Evolutionary conservation across 1,140 invertebrate genomes (phyloP).

Genomic region (Aphelenchoides besseyi): DNA sequence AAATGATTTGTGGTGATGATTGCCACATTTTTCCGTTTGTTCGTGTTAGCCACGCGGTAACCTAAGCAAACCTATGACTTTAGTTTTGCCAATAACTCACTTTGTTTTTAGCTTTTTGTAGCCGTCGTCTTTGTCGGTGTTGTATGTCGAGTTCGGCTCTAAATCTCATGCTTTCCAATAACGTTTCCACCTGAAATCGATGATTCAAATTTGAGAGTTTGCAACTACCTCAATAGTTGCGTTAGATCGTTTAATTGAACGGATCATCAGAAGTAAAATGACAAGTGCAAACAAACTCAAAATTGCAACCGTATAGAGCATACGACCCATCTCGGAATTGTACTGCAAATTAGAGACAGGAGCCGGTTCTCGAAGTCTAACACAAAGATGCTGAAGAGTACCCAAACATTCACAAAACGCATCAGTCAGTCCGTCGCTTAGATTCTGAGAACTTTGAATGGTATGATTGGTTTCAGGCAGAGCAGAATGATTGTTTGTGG

Average conservation of each 20-base stretch:
- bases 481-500: no score
- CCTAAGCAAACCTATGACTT: no score
- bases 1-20: slow-evolving; percentile 21
- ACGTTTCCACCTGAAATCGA: no score
- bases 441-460: neutral
- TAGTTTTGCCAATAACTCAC: no score
- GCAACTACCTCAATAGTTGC: no score
- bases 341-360: slow-evolving; percentile 9
- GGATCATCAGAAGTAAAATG: slow-evolving; percentile 21
- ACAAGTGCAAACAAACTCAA: slow-evolving; percentile 10
- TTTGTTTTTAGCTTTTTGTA: slow-evolving; percentile 27
- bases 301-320: slow-evolving; percentile 23
- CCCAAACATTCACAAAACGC: slow-evolving; percentile 7
- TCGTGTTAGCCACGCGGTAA: slow-evolving; percentile 21
- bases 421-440: neutral
- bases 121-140: slow-evolving; percentile 23
- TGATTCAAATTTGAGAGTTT: no score
- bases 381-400: neutral
- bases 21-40: slow-evolving; percentile 25
- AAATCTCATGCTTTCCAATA: slow-evolving; percentile 30
- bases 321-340: slow-evolving; percentile 22
- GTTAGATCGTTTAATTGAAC: slow-evolving; percentile 28
- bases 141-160: slow-evolving; percentile 23
- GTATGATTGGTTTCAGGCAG: no score
- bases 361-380: slow-evolving; percentile 4